phyloP scores from a whole-genome alignment of 2,797 vertebrate genomes.

The Catharus ustulatus region DNA sequence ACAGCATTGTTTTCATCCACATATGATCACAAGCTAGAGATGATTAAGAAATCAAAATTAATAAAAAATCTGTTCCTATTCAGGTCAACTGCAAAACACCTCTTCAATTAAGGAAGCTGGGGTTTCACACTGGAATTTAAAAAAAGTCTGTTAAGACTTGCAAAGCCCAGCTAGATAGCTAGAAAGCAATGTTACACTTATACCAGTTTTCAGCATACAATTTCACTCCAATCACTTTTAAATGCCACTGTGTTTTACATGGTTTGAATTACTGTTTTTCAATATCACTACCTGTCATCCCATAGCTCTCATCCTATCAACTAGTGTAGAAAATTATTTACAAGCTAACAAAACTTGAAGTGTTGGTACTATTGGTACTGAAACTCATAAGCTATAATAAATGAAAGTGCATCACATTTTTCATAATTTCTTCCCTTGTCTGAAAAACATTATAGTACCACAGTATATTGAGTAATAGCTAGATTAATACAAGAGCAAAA shows the following conservation, averaged over 20 bases:
- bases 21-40: not conserved
- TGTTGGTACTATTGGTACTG: not conserved
- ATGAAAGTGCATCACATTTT: not conserved
- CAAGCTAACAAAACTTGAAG: not conserved
- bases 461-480: not conserved
- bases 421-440: not conserved
- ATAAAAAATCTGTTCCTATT: not conserved
- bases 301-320: not conserved
- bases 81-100: not conserved
- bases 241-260: not conserved
- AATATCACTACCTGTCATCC: not conserved
- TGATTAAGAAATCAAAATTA: not conserved
- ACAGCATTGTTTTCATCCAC: not conserved
- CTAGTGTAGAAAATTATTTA: not conserved
- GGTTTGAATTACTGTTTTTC: not conserved
- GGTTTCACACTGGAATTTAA: not conserved
- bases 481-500: not conserved
- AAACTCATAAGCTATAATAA: not conserved
- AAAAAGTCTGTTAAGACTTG: not conserved
- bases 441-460: not conserved
- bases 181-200: not conserved
- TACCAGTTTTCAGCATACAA: not conserved
- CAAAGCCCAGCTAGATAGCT: not conserved
- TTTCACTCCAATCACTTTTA: not conserved
- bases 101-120: not conserved